Conservation (phyloP, 2,797 vertebrate species). For the Lutjanus campechanus region DNA sequence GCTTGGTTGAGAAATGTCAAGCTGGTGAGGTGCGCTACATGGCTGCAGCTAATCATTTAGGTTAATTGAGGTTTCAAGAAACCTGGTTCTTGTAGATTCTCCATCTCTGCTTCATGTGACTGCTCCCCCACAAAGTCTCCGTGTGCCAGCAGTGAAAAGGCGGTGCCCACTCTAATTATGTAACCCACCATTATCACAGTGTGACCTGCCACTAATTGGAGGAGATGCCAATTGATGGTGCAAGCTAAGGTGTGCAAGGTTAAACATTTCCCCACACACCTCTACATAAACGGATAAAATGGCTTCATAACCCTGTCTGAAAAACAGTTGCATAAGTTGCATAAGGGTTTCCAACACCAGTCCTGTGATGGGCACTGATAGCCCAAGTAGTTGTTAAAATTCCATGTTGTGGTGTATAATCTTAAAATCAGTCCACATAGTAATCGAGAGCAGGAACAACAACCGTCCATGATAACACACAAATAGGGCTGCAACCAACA, state of each 20-base stretch:
- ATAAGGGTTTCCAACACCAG: too few species aligned
- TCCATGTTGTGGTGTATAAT: too few species aligned
- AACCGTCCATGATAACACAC: too few species aligned
- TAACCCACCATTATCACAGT: conserved; percentile 68
- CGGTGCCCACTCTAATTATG: conserved; percentile 70
- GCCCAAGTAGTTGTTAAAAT: too few species aligned
- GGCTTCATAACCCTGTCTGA: not conserved
- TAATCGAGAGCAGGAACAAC: too few species aligned
- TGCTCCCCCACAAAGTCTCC: conserved; percentile 55
- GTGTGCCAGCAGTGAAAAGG: conserved; percentile 51
- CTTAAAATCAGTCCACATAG: too few species aligned
- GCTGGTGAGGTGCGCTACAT: conserved; percentile 58
- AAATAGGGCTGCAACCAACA: too few species aligned
- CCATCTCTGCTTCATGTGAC: conserved; percentile 50
- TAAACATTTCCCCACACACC: conserved; percentile 25
- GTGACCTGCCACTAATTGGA: conserved; percentile 68
- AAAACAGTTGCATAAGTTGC: too few species aligned
- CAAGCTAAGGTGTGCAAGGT: conserved; percentile 45
- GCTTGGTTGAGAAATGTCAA: conserved; percentile 79
- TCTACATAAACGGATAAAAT: conserved; percentile 15
- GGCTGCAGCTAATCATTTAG: conserved; percentile 82
- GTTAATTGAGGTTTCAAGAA: conserved; percentile 85
- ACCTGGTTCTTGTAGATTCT: conserved; percentile 69
- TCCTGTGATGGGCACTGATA: too few species aligned
- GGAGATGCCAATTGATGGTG: conserved; percentile 55